phyloP scores from a whole-genome alignment of 2,797 vertebrate species.

The Acrossocheilus fasciatus region DNA sequence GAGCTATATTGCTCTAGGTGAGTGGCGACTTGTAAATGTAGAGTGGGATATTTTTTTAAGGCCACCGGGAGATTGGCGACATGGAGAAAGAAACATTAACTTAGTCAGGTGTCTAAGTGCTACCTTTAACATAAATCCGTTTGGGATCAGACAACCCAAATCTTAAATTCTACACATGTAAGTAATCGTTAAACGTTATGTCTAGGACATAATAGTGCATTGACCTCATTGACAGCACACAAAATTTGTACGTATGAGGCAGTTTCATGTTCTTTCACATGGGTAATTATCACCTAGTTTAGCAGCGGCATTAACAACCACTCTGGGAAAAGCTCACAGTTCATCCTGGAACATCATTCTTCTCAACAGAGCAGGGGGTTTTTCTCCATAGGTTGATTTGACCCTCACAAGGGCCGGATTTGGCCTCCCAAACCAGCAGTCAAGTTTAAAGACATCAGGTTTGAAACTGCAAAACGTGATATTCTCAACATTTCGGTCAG shows the following conservation, averaged over 20 bases:
- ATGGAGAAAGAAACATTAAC: conserved; percentile 14
- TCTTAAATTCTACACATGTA: neutral
- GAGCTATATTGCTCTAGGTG: conserved; percentile 74
- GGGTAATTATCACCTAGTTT: conserved; percentile 21
- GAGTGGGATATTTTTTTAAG: conserved; percentile 65
- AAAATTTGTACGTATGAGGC: conserved; percentile 12
- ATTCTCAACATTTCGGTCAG: conserved; percentile 67
- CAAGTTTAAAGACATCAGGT: conserved; percentile 65
- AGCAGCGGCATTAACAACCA: conserved; percentile 6
- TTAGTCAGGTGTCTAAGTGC: conserved; percentile 40
- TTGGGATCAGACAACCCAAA: neutral
- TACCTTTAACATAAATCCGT: conserved; percentile 29
- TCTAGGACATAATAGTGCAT: conserved; percentile 22
- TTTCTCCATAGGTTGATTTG: conserved; percentile 67
- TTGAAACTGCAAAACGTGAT: conserved; percentile 68
- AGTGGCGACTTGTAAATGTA: conserved; percentile 75
- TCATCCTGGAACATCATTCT: conserved; percentile 8
- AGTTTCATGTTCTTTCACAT: conserved; percentile 44
- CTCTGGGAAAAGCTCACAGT: neutral
- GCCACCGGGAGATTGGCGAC: conserved; percentile 52
- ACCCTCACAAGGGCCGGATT: conserved; percentile 61
- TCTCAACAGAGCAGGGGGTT: conserved; percentile 2
- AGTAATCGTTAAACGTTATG: conserved; percentile 23
- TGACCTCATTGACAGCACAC: conserved; percentile 26
- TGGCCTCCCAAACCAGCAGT: conserved; percentile 57